These are phyloP conservation scores for Spermophilus dauricus DNA, from an alignment of 2,113 vertebrate species.

Conservation along the genomic window DNA sequence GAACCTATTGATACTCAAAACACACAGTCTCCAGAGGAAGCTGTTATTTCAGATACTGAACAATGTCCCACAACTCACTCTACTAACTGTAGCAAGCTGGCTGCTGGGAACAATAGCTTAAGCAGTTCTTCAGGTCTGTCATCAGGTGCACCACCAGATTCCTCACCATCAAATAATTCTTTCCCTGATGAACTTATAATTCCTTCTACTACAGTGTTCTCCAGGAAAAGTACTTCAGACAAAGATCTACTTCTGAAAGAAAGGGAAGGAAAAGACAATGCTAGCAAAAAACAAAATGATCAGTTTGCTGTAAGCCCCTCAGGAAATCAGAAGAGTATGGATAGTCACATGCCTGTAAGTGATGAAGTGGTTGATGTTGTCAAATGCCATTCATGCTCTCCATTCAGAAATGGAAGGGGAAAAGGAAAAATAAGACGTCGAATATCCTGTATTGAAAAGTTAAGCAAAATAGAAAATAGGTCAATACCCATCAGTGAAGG, in stretches of 20 bases:
- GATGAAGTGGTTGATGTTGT: neutral
- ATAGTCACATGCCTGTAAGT: neutral
- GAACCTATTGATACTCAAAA: slow-evolving; percentile 54
- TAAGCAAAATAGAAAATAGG: slow-evolving; percentile 66
- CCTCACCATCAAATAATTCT: slow-evolving; percentile 59
- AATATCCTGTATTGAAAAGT: slow-evolving; percentile 76
- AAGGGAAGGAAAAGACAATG: slow-evolving; percentile 75
- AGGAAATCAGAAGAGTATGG: slow-evolving; percentile 53
- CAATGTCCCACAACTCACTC: neutral
- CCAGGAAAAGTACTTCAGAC: slow-evolving; percentile 54
- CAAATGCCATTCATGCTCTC: slow-evolving; percentile 68
- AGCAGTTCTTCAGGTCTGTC: slow-evolving; percentile 6
- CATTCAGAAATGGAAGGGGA: slow-evolving; percentile 76
- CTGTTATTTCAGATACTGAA: slow-evolving; percentile 33
- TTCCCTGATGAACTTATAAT: slow-evolving; percentile 43
- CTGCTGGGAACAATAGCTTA: neutral
- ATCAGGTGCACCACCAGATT: slow-evolving; percentile 28
- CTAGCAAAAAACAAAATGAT: slow-evolving; percentile 54
- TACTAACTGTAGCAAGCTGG: slow-evolving; percentile 4
- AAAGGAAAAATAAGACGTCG: slow-evolving; percentile 61
- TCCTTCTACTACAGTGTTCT: slow-evolving; percentile 47
- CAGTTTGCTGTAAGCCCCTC: neutral
- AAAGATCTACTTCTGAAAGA: slow-evolving; percentile 69
- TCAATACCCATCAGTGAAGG: slow-evolving; percentile 54
- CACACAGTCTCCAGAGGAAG: neutral